Evolutionary conservation across 2,113 vertebrate species (phyloP), one percentile per base, ranked within the genome.

Genomic region (Oryctolagus cuniculus): DNA sequence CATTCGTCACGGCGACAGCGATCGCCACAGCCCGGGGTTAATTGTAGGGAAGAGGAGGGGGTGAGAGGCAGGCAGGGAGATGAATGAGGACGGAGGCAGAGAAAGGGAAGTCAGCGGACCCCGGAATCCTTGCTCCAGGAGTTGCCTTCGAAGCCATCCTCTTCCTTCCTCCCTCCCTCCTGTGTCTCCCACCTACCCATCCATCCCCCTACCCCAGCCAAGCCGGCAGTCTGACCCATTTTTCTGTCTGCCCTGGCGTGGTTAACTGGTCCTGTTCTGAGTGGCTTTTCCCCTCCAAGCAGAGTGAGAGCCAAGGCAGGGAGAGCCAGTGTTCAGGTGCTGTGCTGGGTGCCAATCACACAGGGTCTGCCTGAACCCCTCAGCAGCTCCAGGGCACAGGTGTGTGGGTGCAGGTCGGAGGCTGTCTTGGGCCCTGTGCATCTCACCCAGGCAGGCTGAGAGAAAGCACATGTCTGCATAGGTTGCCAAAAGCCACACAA

Each of bases 1-100:
- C 94, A 94, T 97, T 97, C 89, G 36, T 93, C 95, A 88, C 89
- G 63, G 61, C 22, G 4, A 86, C 77, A 63, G 58, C 87, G 79
- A 55, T 81, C 55, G 0, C 3, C 31, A 91, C 4, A 93, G 21
- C 55, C 88, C 63, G 63, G 94, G 89, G 88, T 61, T 97, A 97
- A 97, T 67, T 95, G 91, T 58, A 63, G 93, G 87, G 91, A 84
- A 6, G 53, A 38, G n/a, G 8, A 6, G 80, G 93, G 73, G 64
- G 16, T 9, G 21, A 4, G 34, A 51, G 84, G 55, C 55, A 19
- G 12, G 64, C 31, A 4, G 16, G 51, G 67, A 44, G 67, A 53
- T 44, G 82, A 90, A 69, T 58, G 58, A 69, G 63, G 44, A 84
- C 55, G n/a, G 49, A 82, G 67, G 53, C 51, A 80, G 58, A 85